phyloP scores from a whole-genome alignment of 2,888 invertebrate species.

The Eurytoma adleriae region DNA sequence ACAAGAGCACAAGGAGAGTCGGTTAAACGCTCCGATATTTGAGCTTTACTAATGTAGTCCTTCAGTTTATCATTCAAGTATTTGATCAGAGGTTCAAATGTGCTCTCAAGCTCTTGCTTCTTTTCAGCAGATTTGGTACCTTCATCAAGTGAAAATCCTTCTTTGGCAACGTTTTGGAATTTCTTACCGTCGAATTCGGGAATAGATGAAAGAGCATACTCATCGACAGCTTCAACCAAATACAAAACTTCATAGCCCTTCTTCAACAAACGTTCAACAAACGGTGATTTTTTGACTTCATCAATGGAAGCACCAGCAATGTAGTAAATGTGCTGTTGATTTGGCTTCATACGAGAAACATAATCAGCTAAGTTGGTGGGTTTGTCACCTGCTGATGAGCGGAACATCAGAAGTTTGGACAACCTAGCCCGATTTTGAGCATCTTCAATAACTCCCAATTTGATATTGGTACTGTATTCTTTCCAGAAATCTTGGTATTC shows the following conservation, averaged over 20 bases:
- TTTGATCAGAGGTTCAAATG: constrained; percentile 92
- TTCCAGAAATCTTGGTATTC: constrained; percentile 98
- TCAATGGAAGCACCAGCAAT: constrained; percentile 92
- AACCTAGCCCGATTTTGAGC: constrained; percentile 96
- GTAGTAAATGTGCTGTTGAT: constrained; percentile 96
- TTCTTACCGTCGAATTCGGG: constrained; percentile 99
- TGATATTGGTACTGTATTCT: constrained; percentile 98
- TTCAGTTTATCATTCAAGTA: constrained; percentile 93
- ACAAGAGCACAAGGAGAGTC: constrained; percentile 97
- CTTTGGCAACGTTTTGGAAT: constrained; percentile 99
- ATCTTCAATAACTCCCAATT: constrained; percentile 98
- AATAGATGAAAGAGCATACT: constrained; percentile 96
- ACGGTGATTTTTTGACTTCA: constrained; percentile 94
- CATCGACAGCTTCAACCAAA: constrained; percentile 97
- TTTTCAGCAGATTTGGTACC: constrained; percentile 82
- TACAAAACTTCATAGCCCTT: constrained; percentile 97
- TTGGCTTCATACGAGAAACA: constrained; percentile 95
- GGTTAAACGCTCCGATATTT: constrained; percentile 90
- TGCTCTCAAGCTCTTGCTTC: constrained; percentile 85
- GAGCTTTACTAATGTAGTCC: constrained; percentile 86
- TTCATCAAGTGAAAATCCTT: constrained; percentile 93
- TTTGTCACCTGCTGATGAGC: constrained; percentile 84
- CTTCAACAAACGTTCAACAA: constrained; percentile 94
- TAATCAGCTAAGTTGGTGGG: constrained; percentile 91
- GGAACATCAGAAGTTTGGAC: constrained; percentile 95